phyloP scores from a whole-genome alignment of 2,113 vertebrate species.

The Callorhinus ursinus region DNA sequence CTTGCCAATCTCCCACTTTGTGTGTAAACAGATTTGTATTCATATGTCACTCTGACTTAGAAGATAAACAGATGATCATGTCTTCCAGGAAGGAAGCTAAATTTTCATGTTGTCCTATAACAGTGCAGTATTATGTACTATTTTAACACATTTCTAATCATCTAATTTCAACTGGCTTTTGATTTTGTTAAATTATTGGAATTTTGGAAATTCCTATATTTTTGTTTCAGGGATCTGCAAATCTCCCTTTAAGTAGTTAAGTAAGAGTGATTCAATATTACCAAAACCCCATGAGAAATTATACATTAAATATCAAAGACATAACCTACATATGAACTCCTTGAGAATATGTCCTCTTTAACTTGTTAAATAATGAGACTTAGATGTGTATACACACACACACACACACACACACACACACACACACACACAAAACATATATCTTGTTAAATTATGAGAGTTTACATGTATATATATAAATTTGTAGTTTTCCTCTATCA shows the following conservation, averaged over 20 bases:
- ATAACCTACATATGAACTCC: not conserved
- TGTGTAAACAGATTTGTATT: conserved; percentile 2
- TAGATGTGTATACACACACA: no score
- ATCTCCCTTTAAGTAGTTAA: not conserved
- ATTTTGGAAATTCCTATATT: not conserved
- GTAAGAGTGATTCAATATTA: not conserved
- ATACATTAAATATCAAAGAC: not conserved
- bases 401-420: no score
- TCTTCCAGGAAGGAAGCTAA: not conserved
- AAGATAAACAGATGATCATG: not conserved
- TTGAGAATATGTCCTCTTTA: not conserved
- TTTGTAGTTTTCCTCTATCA: not conserved
- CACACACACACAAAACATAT: no score
- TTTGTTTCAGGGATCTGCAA: not conserved
- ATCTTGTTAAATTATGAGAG: no score
- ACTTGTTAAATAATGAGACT: not conserved
- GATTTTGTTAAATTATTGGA: not conserved
- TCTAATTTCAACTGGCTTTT: not conserved
- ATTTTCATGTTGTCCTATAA: not conserved
- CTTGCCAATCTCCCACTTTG: not conserved
- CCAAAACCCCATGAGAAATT: not conserved
- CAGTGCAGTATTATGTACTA: not conserved
- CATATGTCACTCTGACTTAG: not conserved
- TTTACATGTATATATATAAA: not conserved
- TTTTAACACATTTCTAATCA: not conserved